Evolutionary conservation across 2,888 invertebrate genomes (phyloP).

Genomic region (Pelosia muscerda): DNA sequence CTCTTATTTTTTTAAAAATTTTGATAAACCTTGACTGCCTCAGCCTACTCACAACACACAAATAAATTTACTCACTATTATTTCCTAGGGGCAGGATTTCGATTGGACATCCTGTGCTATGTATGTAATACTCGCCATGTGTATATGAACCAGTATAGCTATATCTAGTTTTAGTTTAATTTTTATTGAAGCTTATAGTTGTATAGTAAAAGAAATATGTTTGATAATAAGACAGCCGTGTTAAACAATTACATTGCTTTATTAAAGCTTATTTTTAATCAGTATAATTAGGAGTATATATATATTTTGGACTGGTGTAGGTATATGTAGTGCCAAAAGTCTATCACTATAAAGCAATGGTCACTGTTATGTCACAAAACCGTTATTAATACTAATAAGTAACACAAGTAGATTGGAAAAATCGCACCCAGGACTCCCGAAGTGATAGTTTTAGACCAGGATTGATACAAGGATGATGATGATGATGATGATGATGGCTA

Average conservation of each 20-base stretch:
- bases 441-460: too few relatives aligned
- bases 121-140: background rate
- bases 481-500: too few relatives aligned
- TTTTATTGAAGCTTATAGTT: conserved; percentile 47
- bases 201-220: conserved; percentile 32
- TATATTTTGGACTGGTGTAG: conserved; percentile 3
- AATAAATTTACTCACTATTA: too few relatives aligned
- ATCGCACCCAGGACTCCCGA: too few relatives aligned
- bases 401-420: too few relatives aligned
- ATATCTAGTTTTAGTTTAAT: conserved; percentile 56
- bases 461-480: too few relatives aligned
- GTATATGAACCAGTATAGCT: conserved; percentile 44
- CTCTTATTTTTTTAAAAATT: too few relatives aligned
- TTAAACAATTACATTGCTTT: background rate
- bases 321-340: conserved; percentile 8
- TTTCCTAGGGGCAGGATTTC: too few relatives aligned
- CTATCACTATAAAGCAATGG: background rate
- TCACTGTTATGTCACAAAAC: conserved; percentile 6
- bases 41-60: too few relatives aligned
- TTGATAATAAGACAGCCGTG: conserved; percentile 1
- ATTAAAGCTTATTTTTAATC: background rate
- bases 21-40: too few relatives aligned
- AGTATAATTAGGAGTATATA: background rate
- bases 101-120: too few relatives aligned
- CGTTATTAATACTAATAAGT: background rate